phyloP scores from a whole-genome alignment of 2,888 invertebrate genomes.

The Leucania comma region DNA sequence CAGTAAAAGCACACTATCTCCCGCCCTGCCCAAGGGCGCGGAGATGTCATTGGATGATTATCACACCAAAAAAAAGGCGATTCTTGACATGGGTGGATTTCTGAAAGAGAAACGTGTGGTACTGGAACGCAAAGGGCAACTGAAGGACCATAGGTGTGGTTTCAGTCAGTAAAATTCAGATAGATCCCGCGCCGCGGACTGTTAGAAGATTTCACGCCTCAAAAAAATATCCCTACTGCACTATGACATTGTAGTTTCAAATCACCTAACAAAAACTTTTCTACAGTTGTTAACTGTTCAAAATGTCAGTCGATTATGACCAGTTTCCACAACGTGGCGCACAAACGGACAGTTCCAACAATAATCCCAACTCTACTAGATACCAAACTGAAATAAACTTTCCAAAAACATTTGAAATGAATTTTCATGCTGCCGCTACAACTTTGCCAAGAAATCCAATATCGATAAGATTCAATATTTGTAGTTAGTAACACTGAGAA shows the following conservation, averaged over 20 bases:
- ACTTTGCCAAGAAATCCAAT: conserved; percentile 71
- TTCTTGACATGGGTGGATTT: too few species aligned
- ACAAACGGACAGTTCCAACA: conserved; percentile 47
- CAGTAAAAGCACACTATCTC: too few species aligned
- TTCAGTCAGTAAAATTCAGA: too few species aligned
- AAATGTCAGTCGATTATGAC: conserved; percentile 39
- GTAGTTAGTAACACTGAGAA: conserved; percentile 72
- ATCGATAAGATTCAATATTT: conserved; percentile 77
- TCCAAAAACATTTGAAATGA: conserved; percentile 63
- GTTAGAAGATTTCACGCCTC: too few species aligned
- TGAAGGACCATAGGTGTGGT: too few species aligned
- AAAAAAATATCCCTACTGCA: too few species aligned
- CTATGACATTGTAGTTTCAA: background rate
- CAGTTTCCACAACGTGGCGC: conserved; percentile 11
- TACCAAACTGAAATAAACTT: conserved; percentile 61
- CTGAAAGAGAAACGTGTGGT: too few species aligned
- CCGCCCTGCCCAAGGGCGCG: too few species aligned
- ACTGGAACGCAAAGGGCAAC: too few species aligned
- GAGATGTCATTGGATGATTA: too few species aligned
- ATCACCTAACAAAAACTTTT: background rate
- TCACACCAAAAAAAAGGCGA: too few species aligned
- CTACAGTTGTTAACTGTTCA: background rate
- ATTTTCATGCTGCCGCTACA: conserved; percentile 62
- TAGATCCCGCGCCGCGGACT: too few species aligned
- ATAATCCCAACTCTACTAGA: conserved; percentile 51